Evolutionary conservation across 2,888 invertebrate species (phyloP), one percentile per base, ranked within the genome.

Genomic region (Orchestes rusci): DNA sequence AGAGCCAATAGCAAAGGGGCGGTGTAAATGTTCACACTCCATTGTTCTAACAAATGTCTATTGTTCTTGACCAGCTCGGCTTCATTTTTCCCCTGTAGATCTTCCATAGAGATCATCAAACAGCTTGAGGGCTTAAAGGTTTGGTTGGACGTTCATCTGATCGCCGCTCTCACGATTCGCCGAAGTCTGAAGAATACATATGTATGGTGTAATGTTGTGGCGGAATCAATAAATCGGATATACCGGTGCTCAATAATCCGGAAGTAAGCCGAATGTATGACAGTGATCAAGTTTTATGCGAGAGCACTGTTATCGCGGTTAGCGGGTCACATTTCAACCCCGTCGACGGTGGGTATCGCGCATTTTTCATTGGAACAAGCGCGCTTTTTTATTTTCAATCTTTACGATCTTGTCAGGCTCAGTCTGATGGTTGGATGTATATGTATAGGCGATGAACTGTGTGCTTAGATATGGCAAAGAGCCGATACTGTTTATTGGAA

Each of bases 191-290:
- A n/a, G n/a, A n/a, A n/a, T n/a, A n/a, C n/a, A n/a, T n/a, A n/a
- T n/a, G n/a, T n/a, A n/a, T n/a, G n/a, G n/a, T n/a, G n/a, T n/a
- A n/a, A n/a, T n/a, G n/a, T n/a, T n/a, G n/a, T n/a, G n/a, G n/a
- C n/a, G n/a, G n/a, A n/a, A n/a, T n/a, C n/a, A n/a, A n/a, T n/a
- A n/a, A n/a, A n/a, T n/a, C n/a, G n/a, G n/a, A n/a, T n/a, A 23
- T 23, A 23, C 23, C 23, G 5, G 23, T 7, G 10, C 23, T 58
- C 60, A 61, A 60, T 61, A 61, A 61, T 56, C 56, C 59, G 61
- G 59, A 60, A 61, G 56, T 61, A 61, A 60, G 56, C 39, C 56
- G 59, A 57, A 58, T 59, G 56, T 61, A 61, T 59, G 61, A 52
- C 29, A 58, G 57, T 57, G 60, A 60, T 61, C 61, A 57, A 58